phyloP scores from a whole-genome alignment of 2,113 vertebrate species.

The Oxygymnocypris stewartii region DNA sequence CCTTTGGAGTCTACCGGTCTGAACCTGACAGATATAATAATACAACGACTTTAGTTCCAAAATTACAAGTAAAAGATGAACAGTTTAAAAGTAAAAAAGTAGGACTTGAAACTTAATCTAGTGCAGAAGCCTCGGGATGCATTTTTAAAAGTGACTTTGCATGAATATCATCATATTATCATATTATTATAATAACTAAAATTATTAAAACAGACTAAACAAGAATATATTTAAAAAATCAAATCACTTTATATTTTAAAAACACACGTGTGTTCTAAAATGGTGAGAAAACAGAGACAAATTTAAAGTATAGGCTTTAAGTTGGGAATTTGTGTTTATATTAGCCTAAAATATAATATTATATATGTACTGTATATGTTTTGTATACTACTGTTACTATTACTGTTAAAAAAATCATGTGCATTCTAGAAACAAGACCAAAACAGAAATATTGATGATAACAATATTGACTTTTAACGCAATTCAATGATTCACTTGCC shows the following conservation, averaged over 20 bases:
- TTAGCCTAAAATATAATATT: too few relatives aligned
- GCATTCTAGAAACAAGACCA: background rate
- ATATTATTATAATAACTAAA: background rate
- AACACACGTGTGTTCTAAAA: too few relatives aligned
- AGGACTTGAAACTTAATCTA: background rate
- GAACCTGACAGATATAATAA: slow-evolving; percentile 5
- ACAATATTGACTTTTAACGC: background rate
- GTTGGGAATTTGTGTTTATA: too few relatives aligned
- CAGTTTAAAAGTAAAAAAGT: background rate
- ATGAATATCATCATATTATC: background rate
- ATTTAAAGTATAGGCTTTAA: too few relatives aligned
- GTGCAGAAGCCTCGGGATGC: background rate
- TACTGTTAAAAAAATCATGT: too few relatives aligned
- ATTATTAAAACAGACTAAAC: background rate
- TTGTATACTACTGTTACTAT: too few relatives aligned
- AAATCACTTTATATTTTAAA: background rate
- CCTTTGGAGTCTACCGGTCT: background rate
- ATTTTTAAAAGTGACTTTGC: background rate
- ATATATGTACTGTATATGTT: too few relatives aligned
- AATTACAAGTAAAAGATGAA: background rate
- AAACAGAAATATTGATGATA: too few relatives aligned
- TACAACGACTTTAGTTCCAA: background rate
- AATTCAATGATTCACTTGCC: too few relatives aligned
- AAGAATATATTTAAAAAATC: background rate
- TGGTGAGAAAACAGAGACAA: too few relatives aligned